Conservation (phyloP, 2,113 vertebrate genomes). For the Donacobius atricapilla region DNA sequence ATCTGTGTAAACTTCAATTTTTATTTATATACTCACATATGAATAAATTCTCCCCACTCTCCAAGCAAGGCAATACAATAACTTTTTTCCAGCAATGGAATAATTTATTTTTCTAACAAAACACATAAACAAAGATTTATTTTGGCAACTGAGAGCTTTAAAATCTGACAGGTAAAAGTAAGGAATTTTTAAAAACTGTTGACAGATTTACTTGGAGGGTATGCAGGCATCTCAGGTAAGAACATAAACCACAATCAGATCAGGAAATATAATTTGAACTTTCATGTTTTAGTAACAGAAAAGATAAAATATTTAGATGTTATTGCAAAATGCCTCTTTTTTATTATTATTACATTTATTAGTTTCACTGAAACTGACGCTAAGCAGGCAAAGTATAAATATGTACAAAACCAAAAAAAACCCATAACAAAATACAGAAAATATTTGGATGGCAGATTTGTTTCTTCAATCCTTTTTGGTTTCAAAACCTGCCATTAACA, state of each 20-base stretch:
- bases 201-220: neutral
- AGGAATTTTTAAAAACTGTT: neutral
- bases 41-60: neutral
- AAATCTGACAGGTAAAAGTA: neutral
- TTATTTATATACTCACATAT: neutral
- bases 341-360: neutral
- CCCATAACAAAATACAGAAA: neutral
- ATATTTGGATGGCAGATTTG: neutral
- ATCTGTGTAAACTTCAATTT: neutral
- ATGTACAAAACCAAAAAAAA: neutral
- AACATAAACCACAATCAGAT: neutral
- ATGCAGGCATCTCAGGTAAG: neutral
- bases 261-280: neutral
- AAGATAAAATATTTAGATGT: constrained; percentile 1
- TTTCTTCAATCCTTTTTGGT: neutral
- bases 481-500: neutral
- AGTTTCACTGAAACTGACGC: neutral
- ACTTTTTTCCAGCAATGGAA: neutral
- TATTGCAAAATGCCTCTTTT: neutral
- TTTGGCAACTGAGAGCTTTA: neutral
- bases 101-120: neutral
- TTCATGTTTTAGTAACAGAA: neutral
- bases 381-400: neutral
- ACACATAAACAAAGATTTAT: neutral
- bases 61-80: neutral